Percentiles rank a stretch among this genome's conserved stretches.
Evolutionary conservation across 2,797 vertebrate genomes (phyloP).

Genomic region (Gymnothorax javanicus): DNA sequence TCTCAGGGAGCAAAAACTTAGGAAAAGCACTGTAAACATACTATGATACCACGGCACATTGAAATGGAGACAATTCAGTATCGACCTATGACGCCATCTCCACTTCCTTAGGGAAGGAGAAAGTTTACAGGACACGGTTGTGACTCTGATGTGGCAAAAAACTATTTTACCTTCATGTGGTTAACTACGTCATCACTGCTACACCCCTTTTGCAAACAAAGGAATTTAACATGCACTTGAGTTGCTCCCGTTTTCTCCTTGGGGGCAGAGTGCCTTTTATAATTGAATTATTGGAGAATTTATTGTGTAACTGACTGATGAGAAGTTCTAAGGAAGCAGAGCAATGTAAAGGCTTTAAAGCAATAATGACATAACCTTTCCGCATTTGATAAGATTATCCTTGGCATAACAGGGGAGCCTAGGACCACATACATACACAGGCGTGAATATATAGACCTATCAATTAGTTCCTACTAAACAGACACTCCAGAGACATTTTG

Average conservation of each 20-base stretch:
- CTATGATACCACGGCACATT: neutral
- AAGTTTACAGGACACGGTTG: neutral
- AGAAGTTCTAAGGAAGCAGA: neutral
- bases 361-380: neutral
- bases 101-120: neutral
- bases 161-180: neutral
- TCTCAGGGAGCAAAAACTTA: neutral
- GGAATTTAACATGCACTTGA: neutral
- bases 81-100: neutral
- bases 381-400: neutral
- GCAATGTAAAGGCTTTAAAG: neutral
- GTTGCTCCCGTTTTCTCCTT: neutral
- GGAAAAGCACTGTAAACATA: neutral
- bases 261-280: neutral
- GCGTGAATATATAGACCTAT: too few relatives aligned
- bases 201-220: constrained; percentile 7
- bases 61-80: neutral
- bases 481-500: too few relatives aligned
- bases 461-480: too few relatives aligned
- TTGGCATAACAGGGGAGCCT: neutral
- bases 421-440: neutral
- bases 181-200: neutral
- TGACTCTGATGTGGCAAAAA: constrained; percentile 19
- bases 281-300: neutral
- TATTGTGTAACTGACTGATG: neutral